Evolutionary conservation across 2,797 vertebrate genomes (phyloP).

Genomic region (Tinamus major): DNA sequence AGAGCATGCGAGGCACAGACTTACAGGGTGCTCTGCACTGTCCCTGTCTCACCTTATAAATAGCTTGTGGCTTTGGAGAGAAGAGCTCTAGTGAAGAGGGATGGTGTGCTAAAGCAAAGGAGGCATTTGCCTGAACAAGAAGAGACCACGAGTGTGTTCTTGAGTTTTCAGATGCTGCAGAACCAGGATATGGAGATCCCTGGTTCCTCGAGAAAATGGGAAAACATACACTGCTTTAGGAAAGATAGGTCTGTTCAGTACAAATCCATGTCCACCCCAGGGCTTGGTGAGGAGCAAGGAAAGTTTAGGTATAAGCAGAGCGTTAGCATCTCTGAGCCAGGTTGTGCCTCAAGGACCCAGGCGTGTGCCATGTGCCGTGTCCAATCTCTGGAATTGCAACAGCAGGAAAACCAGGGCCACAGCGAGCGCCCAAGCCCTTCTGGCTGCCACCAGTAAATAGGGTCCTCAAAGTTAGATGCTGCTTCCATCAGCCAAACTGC

Average conservation of each 20-base stretch:
- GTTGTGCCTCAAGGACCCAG: background rate
- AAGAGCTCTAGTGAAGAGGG: background rate
- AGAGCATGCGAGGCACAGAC: background rate
- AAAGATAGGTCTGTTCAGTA: accelerated
- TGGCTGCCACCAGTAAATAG: background rate
- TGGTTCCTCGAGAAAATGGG: background rate
- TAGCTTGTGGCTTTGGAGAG: background rate
- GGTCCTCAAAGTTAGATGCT: background rate
- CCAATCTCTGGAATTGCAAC: background rate
- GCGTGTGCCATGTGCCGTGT: accelerated
- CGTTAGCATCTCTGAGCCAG: background rate
- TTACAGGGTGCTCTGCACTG: background rate
- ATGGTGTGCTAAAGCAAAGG: background rate
- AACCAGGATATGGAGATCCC: background rate
- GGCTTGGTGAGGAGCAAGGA: background rate
- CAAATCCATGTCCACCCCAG: accelerated
- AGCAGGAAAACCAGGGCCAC: background rate
- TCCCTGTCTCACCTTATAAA: background rate
- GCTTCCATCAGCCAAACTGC: background rate
- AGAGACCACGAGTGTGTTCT: background rate
- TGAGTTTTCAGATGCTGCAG: background rate
- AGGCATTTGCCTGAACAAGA: background rate
- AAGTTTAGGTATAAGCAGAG: background rate
- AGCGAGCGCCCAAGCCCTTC: background rate
- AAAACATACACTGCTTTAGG: background rate